Percentiles rank a stretch among this genome's conserved stretches.
Conservation (phyloP, 2,888 invertebrate species). For the Tuberolachnus salignus region DNA sequence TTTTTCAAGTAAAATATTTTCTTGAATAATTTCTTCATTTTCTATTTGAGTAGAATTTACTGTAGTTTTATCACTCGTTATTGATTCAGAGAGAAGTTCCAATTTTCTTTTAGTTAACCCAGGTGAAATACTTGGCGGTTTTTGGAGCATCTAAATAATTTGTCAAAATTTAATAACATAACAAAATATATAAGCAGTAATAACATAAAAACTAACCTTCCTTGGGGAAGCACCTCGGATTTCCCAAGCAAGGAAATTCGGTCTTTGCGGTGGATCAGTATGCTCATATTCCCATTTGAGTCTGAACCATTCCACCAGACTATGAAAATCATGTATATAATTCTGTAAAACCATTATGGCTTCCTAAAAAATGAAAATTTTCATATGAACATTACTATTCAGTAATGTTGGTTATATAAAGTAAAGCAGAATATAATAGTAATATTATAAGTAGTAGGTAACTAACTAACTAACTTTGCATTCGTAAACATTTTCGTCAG, state of each 20-base stretch:
- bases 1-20: slow-evolving; percentile 26
- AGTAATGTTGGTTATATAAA: no score
- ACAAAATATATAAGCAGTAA: not conserved
- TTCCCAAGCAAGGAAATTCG: slow-evolving; percentile 93
- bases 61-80: slow-evolving; percentile 32
- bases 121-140: slow-evolving; percentile 32
- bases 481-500: slow-evolving; percentile 90
- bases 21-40: slow-evolving; percentile 22
- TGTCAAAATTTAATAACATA: not conserved
- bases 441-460: not conserved
- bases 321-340: slow-evolving; percentile 91
- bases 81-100: slow-evolving; percentile 40
- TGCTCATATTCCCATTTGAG: slow-evolving; percentile 93
- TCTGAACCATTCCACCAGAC: slow-evolving; percentile 90
- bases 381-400: no score
- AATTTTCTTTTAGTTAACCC: slow-evolving; percentile 44
- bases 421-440: no score
- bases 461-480: slow-evolving; percentile 70
- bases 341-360: slow-evolving; percentile 93
- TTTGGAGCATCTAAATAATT: slow-evolving; percentile 48
- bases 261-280: slow-evolving; percentile 81
- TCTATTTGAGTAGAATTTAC: slow-evolving; percentile 21
- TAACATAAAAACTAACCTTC: slow-evolving; percentile 56
- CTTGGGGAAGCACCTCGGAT: slow-evolving; percentile 86
- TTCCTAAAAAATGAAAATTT: slow-evolving; percentile 69